phyloP scores from a whole-genome alignment of 2,113 vertebrate species.

The Otis tarda region DNA sequence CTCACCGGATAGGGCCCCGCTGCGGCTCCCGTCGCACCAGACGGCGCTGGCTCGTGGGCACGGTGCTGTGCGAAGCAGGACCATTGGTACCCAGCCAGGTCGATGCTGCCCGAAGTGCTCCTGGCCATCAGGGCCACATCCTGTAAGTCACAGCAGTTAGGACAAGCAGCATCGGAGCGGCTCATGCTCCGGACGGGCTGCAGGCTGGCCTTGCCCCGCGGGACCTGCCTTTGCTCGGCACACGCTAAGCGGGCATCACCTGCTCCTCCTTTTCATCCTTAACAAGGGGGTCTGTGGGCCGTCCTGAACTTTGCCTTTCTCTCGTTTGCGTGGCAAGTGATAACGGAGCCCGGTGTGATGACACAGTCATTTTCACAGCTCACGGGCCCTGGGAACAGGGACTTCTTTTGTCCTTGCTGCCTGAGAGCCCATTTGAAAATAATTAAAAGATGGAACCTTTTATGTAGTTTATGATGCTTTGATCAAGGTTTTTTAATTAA shows the following conservation, averaged over 20 bases:
- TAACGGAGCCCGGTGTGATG: not conserved
- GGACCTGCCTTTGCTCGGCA: accelerated
- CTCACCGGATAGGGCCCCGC: accelerated
- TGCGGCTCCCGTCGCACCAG: accelerated
- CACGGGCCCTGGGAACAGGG: not conserved
- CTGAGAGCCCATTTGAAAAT: constrained; percentile 44
- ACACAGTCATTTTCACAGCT: not conserved
- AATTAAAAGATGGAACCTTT: constrained; percentile 69
- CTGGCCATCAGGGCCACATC: accelerated
- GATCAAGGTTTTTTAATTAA: constrained; percentile 77
- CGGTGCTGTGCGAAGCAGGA: accelerated
- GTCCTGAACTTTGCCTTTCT: not conserved
- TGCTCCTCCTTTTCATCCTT: not conserved
- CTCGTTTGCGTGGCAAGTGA: not conserved
- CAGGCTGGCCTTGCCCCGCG: not conserved
- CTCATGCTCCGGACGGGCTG: accelerated
- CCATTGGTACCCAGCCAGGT: not conserved
- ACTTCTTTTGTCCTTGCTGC: not conserved
- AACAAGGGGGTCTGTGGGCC: not conserved
- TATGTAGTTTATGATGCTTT: constrained; percentile 56
- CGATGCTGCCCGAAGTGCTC: not conserved
- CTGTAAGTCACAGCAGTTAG: not conserved
- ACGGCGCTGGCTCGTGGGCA: accelerated
- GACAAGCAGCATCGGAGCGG: not conserved
- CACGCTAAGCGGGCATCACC: accelerated